phyloP scores from a whole-genome alignment of 2,797 vertebrate genomes.

The Malacoraja senta region DNA sequence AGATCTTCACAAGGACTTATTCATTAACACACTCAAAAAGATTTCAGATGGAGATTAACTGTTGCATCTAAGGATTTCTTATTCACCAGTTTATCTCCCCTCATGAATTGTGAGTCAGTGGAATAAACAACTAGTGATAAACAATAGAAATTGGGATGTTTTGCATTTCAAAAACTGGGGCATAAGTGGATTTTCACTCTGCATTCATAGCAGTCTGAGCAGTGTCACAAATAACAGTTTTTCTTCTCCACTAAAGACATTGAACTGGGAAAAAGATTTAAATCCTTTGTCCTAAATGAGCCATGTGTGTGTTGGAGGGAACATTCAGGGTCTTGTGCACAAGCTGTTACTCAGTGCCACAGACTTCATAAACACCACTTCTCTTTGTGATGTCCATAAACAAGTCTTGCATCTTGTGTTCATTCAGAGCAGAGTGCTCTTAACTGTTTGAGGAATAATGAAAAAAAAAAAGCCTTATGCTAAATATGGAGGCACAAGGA shows the following conservation, averaged over 20 bases:
- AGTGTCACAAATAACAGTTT: constrained; percentile 6
- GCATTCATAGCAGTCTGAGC: background rate
- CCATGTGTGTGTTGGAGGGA: background rate
- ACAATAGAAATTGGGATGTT: background rate
- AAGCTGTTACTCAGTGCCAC: background rate
- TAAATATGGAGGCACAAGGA: too few species aligned
- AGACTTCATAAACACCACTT: background rate
- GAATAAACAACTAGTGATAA: background rate
- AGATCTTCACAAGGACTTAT: background rate
- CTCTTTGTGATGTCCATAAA: constrained; percentile 4
- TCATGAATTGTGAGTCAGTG: background rate
- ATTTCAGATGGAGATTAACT: background rate
- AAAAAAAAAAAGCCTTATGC: background rate
- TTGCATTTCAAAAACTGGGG: background rate
- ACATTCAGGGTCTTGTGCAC: background rate
- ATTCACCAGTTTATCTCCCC: background rate
- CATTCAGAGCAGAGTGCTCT: background rate
- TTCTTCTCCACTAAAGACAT: constrained; percentile 1
- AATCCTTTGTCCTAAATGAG: background rate
- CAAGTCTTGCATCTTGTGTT: background rate
- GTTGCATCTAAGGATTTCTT: background rate
- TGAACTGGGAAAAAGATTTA: constrained; percentile 14
- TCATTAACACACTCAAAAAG: background rate
- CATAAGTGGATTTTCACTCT: constrained; percentile 11
- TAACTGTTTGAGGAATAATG: background rate